Base-by-base conservation (phyloP, 1,140 invertebrate genomes). In the Aporrectodea caliginosa region DNA sequence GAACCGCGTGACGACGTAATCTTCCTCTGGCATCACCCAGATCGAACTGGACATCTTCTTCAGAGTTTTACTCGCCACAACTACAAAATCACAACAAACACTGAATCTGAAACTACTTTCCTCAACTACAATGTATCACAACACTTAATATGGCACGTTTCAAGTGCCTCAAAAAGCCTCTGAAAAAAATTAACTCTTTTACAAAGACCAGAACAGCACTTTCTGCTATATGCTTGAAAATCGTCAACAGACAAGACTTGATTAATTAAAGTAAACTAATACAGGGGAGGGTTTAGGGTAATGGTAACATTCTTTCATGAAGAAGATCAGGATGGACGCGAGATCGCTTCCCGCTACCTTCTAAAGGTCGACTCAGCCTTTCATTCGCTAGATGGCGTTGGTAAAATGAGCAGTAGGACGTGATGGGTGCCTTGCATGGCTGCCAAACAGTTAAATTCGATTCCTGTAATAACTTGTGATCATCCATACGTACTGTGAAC, bases 1-100 rank as follows among this genome's bases (percentile, higher is more conserved):
- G 80, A 86, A 86, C 29, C 85, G 80, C 32, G 85, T 86, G 71
- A 84, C 85, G n/a, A 85, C 84, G 81, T 85, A 81, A 72, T 84
- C 82, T 35, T 71, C 72, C 27, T 84, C 78, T 0, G 83, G 80
- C 34, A 77, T 82, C 33, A 85, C 83, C 85, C 85, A 86, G 16
- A 86, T 84, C 27, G 14, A 6, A 2, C 79, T 32, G 69, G 73
- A 78, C 32, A 82, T 78, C 71, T 85, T 84, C 78, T 83, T 84
- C 78, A 86, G 79, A 6, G 78, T 32, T 29, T 80, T 78, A 1
- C 80, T 82, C 1, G 79, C 81, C 29, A 86, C 84, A 35, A 86
- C 85, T 85, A 76, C n/a, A 82, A 82, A 22, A 79, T 69, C 43
- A 79, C 31, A 31, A 12, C 2, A 32, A 1, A 43, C 14, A 68